phyloP scores from a whole-genome alignment of 2,113 vertebrate genomes.

The Caracal caracal region DNA sequence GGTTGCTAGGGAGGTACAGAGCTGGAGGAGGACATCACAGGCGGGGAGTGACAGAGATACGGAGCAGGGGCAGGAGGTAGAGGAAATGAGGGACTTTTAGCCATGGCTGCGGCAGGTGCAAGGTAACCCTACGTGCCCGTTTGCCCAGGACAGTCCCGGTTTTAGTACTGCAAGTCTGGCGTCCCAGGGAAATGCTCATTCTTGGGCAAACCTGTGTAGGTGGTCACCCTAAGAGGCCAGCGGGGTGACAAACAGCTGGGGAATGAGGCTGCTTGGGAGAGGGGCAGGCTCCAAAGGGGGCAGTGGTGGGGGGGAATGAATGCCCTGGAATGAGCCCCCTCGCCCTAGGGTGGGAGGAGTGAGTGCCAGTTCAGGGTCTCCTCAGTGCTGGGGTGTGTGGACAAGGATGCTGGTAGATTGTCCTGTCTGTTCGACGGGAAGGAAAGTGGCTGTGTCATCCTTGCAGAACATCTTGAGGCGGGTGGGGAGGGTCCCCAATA shows the following conservation, averaged over 20 bases:
- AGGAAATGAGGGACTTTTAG: background rate
- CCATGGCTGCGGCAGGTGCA: background rate
- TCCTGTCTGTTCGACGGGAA: background rate
- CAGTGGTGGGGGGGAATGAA: too few species aligned
- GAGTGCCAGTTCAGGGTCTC: fast-evolving
- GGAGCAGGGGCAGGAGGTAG: fast-evolving
- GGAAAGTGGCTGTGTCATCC: background rate
- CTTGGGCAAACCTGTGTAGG: background rate
- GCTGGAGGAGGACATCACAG: background rate
- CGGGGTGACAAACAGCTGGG: background rate
- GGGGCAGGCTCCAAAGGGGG: background rate
- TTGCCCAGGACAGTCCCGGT: background rate
- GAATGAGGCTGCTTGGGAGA: background rate
- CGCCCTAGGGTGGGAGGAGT: background rate
- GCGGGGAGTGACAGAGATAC: background rate
- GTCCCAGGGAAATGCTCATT: background rate
- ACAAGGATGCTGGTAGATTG: background rate
- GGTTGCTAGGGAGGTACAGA: background rate
- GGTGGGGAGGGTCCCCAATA: background rate
- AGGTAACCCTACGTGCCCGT: background rate
- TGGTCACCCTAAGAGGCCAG: background rate
- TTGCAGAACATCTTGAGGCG: background rate
- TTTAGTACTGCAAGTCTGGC: background rate
- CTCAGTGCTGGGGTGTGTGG: background rate
- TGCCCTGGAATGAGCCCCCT: background rate